Percentiles rank a stretch among this genome's conserved stretches.
Evolutionary conservation across 2,888 invertebrate species (phyloP).

Genomic region (Thereva unica): DNA sequence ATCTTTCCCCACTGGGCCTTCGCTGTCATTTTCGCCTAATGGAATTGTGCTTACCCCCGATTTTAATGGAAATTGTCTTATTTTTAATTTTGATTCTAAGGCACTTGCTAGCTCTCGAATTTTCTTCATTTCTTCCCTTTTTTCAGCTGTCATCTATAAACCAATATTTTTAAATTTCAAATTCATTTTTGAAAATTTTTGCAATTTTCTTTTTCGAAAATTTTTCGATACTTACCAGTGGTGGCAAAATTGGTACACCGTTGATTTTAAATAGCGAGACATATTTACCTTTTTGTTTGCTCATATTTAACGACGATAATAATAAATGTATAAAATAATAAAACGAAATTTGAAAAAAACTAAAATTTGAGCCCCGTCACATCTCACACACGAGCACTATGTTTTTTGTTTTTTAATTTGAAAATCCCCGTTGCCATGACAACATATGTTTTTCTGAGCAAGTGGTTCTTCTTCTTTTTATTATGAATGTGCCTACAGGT

Average conservation of each 20-base stretch:
- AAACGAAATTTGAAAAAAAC: too few species aligned
- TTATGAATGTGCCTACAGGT: too few species aligned
- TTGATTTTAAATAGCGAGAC: constrained; percentile 53
- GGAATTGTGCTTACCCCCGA: not conserved
- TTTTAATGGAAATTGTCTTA: not conserved
- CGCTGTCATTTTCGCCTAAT: not conserved
- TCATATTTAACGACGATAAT: constrained; percentile 7
- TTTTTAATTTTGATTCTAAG: constrained; percentile 45
- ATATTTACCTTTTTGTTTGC: constrained; percentile 38
- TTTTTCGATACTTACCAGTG: constrained; percentile 50
- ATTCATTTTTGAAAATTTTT: not conserved
- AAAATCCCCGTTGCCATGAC: too few species aligned
- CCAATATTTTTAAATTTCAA: not conserved
- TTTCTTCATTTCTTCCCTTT: constrained; percentile 48
- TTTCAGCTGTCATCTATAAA: constrained; percentile 53
- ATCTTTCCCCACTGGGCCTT: constrained; percentile 33
- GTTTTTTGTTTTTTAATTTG: too few species aligned
- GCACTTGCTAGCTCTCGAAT: constrained; percentile 48
- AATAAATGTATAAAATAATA: too few species aligned
- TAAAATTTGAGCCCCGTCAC: too few species aligned
- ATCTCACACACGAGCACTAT: too few species aligned
- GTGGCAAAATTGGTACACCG: constrained; percentile 55
- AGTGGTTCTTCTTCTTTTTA: too few species aligned
- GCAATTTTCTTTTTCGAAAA: not conserved
- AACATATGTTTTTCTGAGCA: too few species aligned